Percentiles rank a stretch among this genome's conserved stretches.
Evolutionary conservation across 2,888 invertebrate genomes (phyloP).

Genomic region (Halictus ligatus): DNA sequence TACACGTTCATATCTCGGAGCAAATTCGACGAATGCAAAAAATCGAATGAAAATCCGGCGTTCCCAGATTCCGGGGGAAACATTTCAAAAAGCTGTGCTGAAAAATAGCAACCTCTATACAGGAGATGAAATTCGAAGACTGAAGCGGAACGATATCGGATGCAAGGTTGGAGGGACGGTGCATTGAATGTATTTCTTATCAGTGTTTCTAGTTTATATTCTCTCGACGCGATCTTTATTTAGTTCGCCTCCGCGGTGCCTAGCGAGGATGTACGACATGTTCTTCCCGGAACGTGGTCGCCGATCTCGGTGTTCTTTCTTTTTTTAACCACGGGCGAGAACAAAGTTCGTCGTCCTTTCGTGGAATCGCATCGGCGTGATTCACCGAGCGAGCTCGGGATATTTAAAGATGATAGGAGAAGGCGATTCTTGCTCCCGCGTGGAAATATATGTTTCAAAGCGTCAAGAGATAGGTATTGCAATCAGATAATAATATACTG

Average conservation of each 20-base stretch:
- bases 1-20: background rate
- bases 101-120: background rate
- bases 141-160: background rate
- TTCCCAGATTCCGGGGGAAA: background rate
- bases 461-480: no score
- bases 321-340: conserved; percentile 6
- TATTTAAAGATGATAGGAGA: conserved; percentile 21
- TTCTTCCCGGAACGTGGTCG: background rate
- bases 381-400: conserved; percentile 18
- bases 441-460: background rate
- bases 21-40: background rate
- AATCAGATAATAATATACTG: no score
- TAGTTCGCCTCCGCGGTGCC: background rate
- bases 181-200: background rate
- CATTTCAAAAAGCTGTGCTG: background rate
- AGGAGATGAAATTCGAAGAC: background rate
- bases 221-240: background rate
- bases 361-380: conserved; percentile 24
- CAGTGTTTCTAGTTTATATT: background rate
- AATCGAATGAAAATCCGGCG: background rate
- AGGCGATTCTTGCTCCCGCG: no score
- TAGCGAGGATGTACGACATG: background rate
- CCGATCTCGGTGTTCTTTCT: background rate
- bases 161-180: background rate
- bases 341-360: conserved; percentile 38